Evolutionary conservation across 2,888 invertebrate genomes (phyloP).

Genomic region (Tridacna crocea): DNA sequence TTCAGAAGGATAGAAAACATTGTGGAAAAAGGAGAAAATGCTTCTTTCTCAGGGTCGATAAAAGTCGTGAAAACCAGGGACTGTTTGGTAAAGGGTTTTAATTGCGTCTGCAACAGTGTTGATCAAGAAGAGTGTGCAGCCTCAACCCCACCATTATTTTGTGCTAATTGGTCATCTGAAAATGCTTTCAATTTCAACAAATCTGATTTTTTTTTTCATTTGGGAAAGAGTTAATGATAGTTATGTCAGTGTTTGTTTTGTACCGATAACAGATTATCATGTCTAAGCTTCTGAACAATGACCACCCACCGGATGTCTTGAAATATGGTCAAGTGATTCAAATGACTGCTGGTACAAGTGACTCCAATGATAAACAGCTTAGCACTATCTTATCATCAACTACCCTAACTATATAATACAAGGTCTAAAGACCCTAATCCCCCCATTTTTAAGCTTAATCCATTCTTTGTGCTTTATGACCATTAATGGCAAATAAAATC

Average conservation of each 20-base stretch:
- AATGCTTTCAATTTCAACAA: too few relatives aligned
- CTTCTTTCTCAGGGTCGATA: too few relatives aligned
- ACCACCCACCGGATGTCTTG: conserved; percentile 4
- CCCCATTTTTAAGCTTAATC: conserved; percentile 12
- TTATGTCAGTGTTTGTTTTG: conserved; percentile 31
- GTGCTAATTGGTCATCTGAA: too few relatives aligned
- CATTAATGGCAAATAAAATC: conserved; percentile 6
- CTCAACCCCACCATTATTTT: too few relatives aligned
- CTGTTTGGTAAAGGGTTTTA: too few relatives aligned
- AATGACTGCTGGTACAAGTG: conserved; percentile 3
- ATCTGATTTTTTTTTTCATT: neutral
- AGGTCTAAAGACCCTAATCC: neutral
- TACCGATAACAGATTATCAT: conserved; percentile 39
- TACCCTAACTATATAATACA: neutral
- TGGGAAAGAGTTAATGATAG: neutral
- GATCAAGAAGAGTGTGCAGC: too few relatives aligned
- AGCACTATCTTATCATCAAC: conserved; percentile 7
- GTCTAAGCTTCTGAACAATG: conserved; percentile 33
- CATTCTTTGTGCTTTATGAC: conserved; percentile 15
- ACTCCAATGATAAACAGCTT: conserved; percentile 9
- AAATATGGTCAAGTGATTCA: neutral
- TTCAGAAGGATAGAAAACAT: too few relatives aligned
- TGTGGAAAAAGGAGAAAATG: too few relatives aligned
- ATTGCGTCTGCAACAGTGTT: too few relatives aligned
- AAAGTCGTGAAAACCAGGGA: too few relatives aligned